These are phyloP conservation scores for Phoenicopterus ruber DNA, from an alignment of 2,113 vertebrate species.

Conservation along the genomic window DNA sequence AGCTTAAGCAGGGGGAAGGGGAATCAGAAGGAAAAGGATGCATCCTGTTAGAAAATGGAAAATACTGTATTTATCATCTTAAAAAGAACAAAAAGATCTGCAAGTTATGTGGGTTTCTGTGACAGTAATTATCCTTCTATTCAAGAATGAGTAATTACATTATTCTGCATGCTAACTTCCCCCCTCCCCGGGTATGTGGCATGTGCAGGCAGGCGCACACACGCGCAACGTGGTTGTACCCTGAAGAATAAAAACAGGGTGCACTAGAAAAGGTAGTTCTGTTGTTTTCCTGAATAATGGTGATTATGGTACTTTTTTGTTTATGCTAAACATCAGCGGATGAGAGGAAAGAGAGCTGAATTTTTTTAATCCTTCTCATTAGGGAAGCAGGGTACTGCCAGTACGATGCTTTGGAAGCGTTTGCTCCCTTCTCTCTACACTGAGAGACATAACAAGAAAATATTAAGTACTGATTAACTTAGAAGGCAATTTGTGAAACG, in stretches of 20 bases:
- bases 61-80: slow-evolving; percentile 62
- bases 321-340: not conserved
- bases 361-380: not conserved
- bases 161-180: slow-evolving; percentile 42
- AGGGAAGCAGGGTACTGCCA: not conserved
- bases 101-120: slow-evolving; percentile 58
- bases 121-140: slow-evolving; percentile 60
- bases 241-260: slow-evolving; percentile 10
- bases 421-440: not conserved
- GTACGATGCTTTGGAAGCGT: not conserved
- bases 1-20: not conserved
- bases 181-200: not conserved
- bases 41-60: slow-evolving; percentile 40
- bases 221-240: not conserved
- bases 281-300: not conserved
- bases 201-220: not conserved
- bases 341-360: not conserved
- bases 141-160: slow-evolving; percentile 63
- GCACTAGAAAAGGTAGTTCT: not conserved
- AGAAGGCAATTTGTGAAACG: not conserved
- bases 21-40: slow-evolving; percentile 31
- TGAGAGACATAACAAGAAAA: not conserved
- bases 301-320: not conserved
- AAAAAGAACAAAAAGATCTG: slow-evolving; percentile 64
- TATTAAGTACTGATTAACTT: not conserved